These are phyloP conservation scores for Planococcus citri DNA, from an alignment of 1,140 invertebrate genomes.

Conservation along the genomic window DNA sequence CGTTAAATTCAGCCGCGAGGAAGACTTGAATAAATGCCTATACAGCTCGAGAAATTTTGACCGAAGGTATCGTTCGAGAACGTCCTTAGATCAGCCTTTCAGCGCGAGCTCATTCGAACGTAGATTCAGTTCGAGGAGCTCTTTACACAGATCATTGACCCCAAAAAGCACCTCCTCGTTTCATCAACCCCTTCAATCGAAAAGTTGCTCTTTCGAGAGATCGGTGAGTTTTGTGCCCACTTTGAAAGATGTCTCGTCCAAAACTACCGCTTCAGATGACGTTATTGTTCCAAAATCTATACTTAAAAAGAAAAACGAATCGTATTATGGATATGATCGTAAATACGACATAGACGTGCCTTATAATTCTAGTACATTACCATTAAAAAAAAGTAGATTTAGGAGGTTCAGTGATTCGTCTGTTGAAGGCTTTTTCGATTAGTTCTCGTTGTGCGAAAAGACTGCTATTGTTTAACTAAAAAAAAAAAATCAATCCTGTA, in stretches of 20 bases:
- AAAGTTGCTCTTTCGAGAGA: slow-evolving; percentile 9
- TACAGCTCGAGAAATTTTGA: slow-evolving; percentile 18
- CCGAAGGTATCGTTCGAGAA: slow-evolving; percentile 31
- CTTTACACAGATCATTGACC: slow-evolving; percentile 34
- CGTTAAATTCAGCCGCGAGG: slow-evolving; percentile 29
- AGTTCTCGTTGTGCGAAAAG: neutral
- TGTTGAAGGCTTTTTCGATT: slow-evolving; percentile 1
- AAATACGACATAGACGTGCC: neutral
- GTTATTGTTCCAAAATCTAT: slow-evolving; percentile 40
- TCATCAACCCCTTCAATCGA: slow-evolving; percentile 3
- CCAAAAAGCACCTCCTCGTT: slow-evolving; percentile 27
- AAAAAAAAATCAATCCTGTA: too few relatives aligned
- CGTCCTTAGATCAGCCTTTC: slow-evolving; percentile 9
- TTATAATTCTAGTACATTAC: neutral
- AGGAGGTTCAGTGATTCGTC: slow-evolving; percentile 11
- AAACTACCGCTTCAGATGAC: slow-evolving; percentile 23
- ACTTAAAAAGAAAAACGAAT: slow-evolving; percentile 38
- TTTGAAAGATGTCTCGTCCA: neutral
- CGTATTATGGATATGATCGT: slow-evolving; percentile 17
- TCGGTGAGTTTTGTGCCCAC: slow-evolving; percentile 29
- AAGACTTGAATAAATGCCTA: slow-evolving; percentile 35
- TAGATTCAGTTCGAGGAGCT: slow-evolving; percentile 32
- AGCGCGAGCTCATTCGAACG: slow-evolving; percentile 34
- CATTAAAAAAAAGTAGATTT: neutral
- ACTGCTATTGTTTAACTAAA: neutral